Conservation (phyloP, 2,113 vertebrate genomes). For the Notiomystis cincta region DNA sequence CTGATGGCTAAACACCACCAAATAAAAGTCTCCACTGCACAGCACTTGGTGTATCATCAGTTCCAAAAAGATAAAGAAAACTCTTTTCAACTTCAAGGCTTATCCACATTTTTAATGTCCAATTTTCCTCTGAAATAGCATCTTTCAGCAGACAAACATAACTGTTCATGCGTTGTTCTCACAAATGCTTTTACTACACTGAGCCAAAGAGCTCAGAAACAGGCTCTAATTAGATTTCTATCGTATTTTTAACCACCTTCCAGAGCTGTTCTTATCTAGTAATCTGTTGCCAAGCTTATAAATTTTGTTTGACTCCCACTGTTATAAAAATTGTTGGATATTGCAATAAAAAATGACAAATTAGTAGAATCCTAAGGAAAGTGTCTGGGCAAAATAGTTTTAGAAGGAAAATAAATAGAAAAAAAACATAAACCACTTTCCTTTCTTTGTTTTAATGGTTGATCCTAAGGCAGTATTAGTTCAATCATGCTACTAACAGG, state of each 20-base stretch:
- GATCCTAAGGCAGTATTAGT: not conserved
- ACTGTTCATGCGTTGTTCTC: not conserved
- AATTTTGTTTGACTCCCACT: not conserved
- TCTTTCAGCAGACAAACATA: not conserved
- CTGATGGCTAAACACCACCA: not conserved
- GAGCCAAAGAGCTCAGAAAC: not conserved
- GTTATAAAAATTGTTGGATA: not conserved
- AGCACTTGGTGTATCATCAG: not conserved
- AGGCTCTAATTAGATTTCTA: not conserved
- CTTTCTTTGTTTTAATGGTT: not conserved
- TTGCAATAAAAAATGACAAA: not conserved
- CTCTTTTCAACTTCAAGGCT: not conserved
- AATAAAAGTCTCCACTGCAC: not conserved
- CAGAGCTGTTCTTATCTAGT: not conserved
- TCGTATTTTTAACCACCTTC: not conserved
- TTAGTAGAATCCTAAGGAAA: not conserved
- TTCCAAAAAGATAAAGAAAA: not conserved
- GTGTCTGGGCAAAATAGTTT: not conserved
- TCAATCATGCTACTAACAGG: not conserved
- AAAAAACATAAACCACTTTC: fast-evolving
- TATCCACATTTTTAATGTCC: not conserved
- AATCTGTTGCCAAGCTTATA: not conserved
- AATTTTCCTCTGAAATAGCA: not conserved
- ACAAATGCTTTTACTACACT: not conserved
- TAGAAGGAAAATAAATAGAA: not conserved